Conservation (phyloP, 2,113 vertebrate genomes). For the Erythrolamprus reginae region DNA sequence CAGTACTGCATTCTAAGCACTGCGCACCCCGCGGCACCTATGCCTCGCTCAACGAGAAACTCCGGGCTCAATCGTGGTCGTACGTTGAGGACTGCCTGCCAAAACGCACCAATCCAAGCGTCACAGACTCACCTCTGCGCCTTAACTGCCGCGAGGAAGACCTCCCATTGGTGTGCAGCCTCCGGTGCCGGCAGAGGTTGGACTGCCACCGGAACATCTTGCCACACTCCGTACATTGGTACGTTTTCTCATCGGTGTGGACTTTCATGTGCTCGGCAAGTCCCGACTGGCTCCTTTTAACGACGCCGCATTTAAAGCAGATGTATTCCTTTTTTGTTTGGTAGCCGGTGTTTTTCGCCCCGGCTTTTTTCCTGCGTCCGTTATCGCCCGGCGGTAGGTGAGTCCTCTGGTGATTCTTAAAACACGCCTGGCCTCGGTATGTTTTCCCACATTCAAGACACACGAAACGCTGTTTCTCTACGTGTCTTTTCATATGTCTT, state of each 20-base stretch:
- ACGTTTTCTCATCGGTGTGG: neutral
- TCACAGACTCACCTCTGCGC: neutral
- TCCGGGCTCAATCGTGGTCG: no score
- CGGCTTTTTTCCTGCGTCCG: no score
- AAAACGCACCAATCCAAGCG: neutral
- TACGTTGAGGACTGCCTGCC: no score
- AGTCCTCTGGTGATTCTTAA: constrained; percentile 10
- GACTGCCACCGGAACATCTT: neutral
- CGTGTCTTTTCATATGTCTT: neutral
- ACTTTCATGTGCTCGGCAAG: neutral
- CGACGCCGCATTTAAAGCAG: neutral
- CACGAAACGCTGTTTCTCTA: neutral
- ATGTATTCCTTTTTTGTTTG: rapidly evolving
- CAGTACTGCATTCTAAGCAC: no score
- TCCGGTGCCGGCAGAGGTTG: neutral
- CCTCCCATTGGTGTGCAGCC: neutral
- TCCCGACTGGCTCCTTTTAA: rapidly evolving
- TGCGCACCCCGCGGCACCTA: no score
- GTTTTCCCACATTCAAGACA: constrained; percentile 16
- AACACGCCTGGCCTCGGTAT: neutral
- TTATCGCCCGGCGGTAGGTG: neutral
- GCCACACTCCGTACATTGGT: neutral
- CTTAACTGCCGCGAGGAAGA: neutral
- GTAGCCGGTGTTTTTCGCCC: rapidly evolving
- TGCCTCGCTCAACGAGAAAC: no score